Conservation (phyloP, 2,888 invertebrate genomes). For the Pristionchus maxplancki region DNA sequence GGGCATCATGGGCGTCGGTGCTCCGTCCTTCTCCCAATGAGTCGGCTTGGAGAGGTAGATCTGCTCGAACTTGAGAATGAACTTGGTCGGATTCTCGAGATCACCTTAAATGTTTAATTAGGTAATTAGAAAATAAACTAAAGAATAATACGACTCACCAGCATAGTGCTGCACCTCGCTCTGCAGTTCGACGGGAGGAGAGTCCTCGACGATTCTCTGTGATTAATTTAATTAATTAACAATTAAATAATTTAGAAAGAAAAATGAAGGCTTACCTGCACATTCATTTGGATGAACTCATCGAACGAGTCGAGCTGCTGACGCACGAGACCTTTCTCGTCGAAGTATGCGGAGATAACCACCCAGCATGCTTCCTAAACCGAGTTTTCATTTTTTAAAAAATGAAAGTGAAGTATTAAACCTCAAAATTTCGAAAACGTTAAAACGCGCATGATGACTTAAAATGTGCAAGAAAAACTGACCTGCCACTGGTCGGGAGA, state of each 20-base stretch:
- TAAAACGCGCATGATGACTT: background rate
- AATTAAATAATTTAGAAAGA: conserved; percentile 95
- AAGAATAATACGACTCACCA: conserved; percentile 82
- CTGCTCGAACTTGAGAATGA: conserved; percentile 96
- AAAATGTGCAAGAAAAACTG: background rate
- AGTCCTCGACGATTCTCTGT: conserved; percentile 98
- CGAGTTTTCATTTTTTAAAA: background rate
- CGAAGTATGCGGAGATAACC: conserved; percentile 99
- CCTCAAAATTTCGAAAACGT: background rate
- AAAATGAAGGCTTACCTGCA: conserved; percentile 86
- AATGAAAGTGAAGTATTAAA: too few species aligned
- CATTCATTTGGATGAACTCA: conserved; percentile 99
- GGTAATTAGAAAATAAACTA: background rate
- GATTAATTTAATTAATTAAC: conserved; percentile 82
- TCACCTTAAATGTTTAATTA: conserved; percentile 64
- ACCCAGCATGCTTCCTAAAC: conserved; percentile 92
- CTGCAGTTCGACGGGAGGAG: conserved; percentile 93
- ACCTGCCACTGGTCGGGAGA: conserved; percentile 96
- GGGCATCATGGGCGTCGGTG: conserved; percentile 99
- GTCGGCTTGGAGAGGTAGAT: conserved; percentile 99
- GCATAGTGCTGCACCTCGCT: conserved; percentile 97
- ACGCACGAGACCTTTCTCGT: conserved; percentile 98
- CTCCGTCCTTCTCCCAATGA: conserved; percentile 99
- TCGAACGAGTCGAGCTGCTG: conserved; percentile 99
- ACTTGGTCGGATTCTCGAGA: conserved; percentile 84